Evolutionary conservation across 2,113 vertebrate species (phyloP), one percentile per base, ranked within the genome.

Genomic region (Sakesphorus luctuosus): DNA sequence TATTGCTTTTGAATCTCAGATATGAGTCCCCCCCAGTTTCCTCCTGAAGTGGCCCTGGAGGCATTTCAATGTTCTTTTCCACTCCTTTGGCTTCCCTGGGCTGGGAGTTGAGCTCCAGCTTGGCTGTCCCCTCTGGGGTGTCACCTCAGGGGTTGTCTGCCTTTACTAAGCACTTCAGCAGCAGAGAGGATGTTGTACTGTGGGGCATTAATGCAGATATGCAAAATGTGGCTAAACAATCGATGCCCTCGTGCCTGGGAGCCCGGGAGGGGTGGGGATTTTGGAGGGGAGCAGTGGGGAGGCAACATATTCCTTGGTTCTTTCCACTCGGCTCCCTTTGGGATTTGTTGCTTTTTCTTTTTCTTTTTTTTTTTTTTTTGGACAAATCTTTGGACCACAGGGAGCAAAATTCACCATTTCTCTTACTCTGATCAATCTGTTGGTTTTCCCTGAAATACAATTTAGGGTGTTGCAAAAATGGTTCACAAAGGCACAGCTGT

Each of bases 191-290:
- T 93, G 47, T 91, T 53, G 3, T 26, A 7, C 43, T 13, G 15
- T 7, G 52, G 86, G 86, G 66, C 47, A 89, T 4, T 76, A 18
- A 53, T 84, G 84, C 75, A 91, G n/a, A 66, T 95, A 90, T 93
- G 95, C 94, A 94, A 96, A 96, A 58, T 3, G 2, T 31, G 46
- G 43, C 78, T 59, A 33, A 96, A 74, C 65, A 80, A 52, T 95
- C 61, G 77, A 52, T 95, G 91, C 44, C 72, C 88, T 83, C 0
- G 24, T 31, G 85, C 52, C 88, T 40, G 76, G 63, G 79, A 86
- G 10, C 62, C 16, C 35, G 50, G 36, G 35, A 61, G 69, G 21
- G 5, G 29, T 49, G 72, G 69, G 49, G 91, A 0, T 2, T 63
- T 55, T 26, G 59, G 69, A 94, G 66, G 58, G 62, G 38, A 94